A percentile compares a stretch with the other conserved stretches of the same genome.
Conservation (phyloP, 2,113 vertebrate genomes). For the rat (Rattus norvegicus) region GRCr8 NC_086026.1:85117001-85117500, state of each 20-base stretch:
- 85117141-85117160: conserved; percentile 94
- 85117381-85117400: background rate
- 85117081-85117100: conserved; percentile 96
- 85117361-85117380: background rate
- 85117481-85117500: background rate
- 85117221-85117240: background rate
- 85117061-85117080: conserved; percentile 95
- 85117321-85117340: background rate
- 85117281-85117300: background rate
- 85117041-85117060: conserved; percentile 23
- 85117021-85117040: background rate
- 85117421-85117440: background rate
- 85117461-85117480: background rate
- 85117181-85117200: conserved; percentile 96
- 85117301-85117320: background rate
- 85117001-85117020: background rate
- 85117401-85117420: background rate
- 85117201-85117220: background rate
- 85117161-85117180: conserved; percentile 94
- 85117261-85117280: background rate
- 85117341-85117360: background rate
- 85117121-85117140: conserved; percentile 96
- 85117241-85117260: background rate
- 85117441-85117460: background rate
- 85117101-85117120: conserved; percentile 94